Base-by-base conservation (phyloP, 2,888 invertebrate genomes). In the Nowickia ferox region DNA sequence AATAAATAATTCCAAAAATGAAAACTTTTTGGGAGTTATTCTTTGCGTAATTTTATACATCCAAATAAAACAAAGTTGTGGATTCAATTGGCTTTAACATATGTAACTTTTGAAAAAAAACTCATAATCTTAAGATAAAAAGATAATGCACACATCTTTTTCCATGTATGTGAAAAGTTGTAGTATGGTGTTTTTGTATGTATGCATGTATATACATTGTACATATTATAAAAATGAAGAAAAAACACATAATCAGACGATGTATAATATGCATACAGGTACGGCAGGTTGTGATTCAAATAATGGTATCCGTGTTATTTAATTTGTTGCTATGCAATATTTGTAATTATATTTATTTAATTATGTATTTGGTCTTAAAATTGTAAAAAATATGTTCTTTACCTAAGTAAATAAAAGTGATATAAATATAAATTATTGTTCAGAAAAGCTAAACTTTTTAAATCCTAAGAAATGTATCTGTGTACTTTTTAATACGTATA, bases 291-390 rank as follows among this genome's bases (percentile, higher is more conserved):
- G 19, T 38, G 42, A 19, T 51, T 38, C 38, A 9, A 68, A 55
- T 19, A 44, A 72, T 65, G 63, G 51, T 75, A 65, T 69, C 78
- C n/a, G 69, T 74, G 48, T 66, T 69, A 78, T 75, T 72, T 69
- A 55, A 78, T 85, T 71, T 82, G 79, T 86, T 83, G 86, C 86
- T 86, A 76, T 83, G 86, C 83, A 86, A 86, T 79, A 75, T 66
- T 75, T 59, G 61, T 80, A 55, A 66, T 22, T 71, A 78, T 46
- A 42, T 40, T 69, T 19, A 79, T 19, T 0, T 61, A 69, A 65
- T 72, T 51, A 68, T 61, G 65, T 68, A 75, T 51, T 75, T 69
- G 63, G 53, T 22, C 13, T 76, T 44, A 22, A 61, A 69, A 79
- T 1, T 48, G 42, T 57, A 51, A 59, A 15, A 55, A 19, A 2